These are phyloP conservation scores for Glaucomys volans DNA, from an alignment of 2,113 vertebrate genomes.

Conservation along the genomic window DNA sequence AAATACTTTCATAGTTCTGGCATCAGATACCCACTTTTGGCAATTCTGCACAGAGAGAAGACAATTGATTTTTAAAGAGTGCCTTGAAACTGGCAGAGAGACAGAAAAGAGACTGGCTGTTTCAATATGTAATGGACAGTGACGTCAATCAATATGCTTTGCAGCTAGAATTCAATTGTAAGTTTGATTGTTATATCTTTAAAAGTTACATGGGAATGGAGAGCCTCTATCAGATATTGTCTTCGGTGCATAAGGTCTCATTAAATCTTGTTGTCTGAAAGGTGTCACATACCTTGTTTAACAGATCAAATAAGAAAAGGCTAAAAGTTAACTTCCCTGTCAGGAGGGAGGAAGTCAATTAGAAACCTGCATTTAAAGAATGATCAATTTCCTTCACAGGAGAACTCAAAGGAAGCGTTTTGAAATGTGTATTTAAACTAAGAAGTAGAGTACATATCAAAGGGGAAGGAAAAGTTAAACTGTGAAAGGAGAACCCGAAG, in stretches of 20 bases:
- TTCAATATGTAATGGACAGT: constrained; percentile 19
- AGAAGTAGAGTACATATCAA: constrained; percentile 55
- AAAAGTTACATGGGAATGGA: constrained; percentile 49
- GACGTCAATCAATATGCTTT: constrained; percentile 32
- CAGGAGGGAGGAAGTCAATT: constrained; percentile 81
- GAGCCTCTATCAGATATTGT: neutral
- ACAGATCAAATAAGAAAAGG: constrained; percentile 70
- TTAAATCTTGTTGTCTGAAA: constrained; percentile 77
- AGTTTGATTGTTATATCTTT: constrained; percentile 54
- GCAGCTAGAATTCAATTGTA: constrained; percentile 47
- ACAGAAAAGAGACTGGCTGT: constrained; percentile 37
- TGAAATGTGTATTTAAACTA: constrained; percentile 73
- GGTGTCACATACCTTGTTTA: constrained; percentile 69
- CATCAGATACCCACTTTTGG: neutral
- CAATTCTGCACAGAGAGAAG: constrained; percentile 22
- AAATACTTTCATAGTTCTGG: neutral
- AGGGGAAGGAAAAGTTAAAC: constrained; percentile 31
- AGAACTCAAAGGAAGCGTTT: constrained; percentile 74
- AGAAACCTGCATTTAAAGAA: constrained; percentile 76
- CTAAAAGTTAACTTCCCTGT: constrained; percentile 77
- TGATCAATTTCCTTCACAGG: constrained; percentile 78
- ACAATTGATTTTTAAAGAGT: constrained; percentile 64
- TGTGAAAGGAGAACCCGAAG: neutral
- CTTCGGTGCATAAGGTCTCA: constrained; percentile 42
- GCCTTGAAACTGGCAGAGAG: constrained; percentile 39